These are phyloP conservation scores for Volucella bombylans DNA, from an alignment of 2,888 invertebrate genomes.

Conservation along the genomic window DNA sequence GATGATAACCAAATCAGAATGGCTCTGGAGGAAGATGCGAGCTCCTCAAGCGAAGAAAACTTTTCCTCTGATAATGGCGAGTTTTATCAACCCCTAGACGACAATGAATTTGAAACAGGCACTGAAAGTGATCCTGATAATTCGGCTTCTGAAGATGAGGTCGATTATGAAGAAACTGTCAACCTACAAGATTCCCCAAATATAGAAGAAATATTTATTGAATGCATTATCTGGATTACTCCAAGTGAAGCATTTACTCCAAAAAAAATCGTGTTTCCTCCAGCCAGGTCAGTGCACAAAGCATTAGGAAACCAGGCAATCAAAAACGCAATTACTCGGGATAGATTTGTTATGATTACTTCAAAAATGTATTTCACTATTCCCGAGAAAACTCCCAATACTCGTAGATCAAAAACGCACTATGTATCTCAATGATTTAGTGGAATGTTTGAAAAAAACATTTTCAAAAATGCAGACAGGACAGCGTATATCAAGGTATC, in stretches of 20 bases:
- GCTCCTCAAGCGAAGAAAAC: background rate
- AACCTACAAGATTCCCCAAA: background rate
- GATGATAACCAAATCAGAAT: conserved; percentile 10
- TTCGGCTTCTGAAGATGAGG: conserved; percentile 3
- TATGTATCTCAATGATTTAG: no score
- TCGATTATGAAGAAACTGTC: background rate
- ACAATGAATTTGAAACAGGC: conserved; percentile 1
- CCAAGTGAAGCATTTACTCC: conserved; percentile 8
- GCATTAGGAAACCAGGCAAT: no score
- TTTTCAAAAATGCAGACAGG: no score
- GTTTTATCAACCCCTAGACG: background rate
- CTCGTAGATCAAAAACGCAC: no score
- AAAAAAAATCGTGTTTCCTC: background rate
- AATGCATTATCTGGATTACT: conserved; percentile 4
- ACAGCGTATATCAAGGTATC: no score
- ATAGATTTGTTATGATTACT: no score
- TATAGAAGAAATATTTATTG: background rate
- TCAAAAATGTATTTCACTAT: no score
- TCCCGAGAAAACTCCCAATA: no score
- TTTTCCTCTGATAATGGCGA: background rate
- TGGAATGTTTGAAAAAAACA: no score
- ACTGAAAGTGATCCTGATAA: conserved; percentile 2
- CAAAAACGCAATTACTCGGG: no score
- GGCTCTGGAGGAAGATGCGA: background rate
- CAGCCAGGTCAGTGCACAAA: no score